Evolutionary conservation across 1,140 invertebrate species (phyloP).

Genomic region (Mycetomoellerius zeteki): DNA sequence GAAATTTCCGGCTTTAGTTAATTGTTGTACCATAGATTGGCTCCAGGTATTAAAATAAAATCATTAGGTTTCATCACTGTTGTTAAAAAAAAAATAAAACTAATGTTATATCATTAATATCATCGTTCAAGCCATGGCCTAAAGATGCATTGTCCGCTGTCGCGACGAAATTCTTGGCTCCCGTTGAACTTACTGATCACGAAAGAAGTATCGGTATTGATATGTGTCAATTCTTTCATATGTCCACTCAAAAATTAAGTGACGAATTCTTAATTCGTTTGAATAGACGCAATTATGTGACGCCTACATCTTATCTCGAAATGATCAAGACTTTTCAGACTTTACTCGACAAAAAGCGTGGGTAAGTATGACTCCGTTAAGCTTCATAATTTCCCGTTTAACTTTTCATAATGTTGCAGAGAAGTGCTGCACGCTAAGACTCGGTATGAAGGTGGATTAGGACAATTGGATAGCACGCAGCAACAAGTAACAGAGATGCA

Average conservation of each 20-base stretch:
- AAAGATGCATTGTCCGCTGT: slow-evolving; percentile 97
- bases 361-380: slow-evolving; percentile 28
- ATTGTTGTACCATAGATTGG: slow-evolving; percentile 99
- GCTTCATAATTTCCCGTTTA: neutral
- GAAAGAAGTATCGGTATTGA: slow-evolving; percentile 92
- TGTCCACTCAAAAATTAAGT: slow-evolving; percentile 93
- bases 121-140: slow-evolving; percentile 92
- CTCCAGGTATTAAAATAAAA: slow-evolving; percentile 91
- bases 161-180: slow-evolving; percentile 94
- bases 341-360: slow-evolving; percentile 90
- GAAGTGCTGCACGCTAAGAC: slow-evolving; percentile 89
- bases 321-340: slow-evolving; percentile 96
- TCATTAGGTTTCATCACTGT: neutral
- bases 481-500: slow-evolving; percentile 95
- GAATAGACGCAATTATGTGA: slow-evolving; percentile 95
- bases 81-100: neutral
- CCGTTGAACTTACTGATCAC: slow-evolving; percentile 93
- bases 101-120: slow-evolving; percentile 11
- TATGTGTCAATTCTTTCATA: slow-evolving; percentile 97
- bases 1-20: slow-evolving; percentile 98
- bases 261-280: slow-evolving; percentile 91
- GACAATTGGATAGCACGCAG: slow-evolving; percentile 94
- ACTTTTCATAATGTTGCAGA: slow-evolving; percentile 80
- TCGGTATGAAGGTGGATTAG: slow-evolving; percentile 95
- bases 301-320: slow-evolving; percentile 97